phyloP scores from a whole-genome alignment of 2,888 invertebrate genomes.

The Pachydiplax longipennis region DNA sequence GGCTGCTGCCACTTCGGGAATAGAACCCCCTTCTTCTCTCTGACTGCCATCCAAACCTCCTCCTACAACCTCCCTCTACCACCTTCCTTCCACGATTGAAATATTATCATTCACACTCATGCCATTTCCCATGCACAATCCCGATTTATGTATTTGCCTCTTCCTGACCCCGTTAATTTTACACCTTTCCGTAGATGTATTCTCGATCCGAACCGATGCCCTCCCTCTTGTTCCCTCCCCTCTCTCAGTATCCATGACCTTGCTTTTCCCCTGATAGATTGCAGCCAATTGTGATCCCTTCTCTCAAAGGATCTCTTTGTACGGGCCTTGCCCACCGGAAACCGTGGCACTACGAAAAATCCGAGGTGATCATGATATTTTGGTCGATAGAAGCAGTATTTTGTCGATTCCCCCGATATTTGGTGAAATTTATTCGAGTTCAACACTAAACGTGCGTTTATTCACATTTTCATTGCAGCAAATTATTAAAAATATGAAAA shows the following conservation, averaged over 20 bases:
- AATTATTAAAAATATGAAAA: too few relatives aligned
- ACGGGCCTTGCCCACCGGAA: too few relatives aligned
- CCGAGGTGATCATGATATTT: too few relatives aligned
- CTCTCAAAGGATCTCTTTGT: too few relatives aligned
- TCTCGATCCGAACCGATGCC: neutral
- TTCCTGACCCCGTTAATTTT: neutral
- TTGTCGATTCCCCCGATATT: too few relatives aligned
- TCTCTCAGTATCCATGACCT: constrained; percentile 25
- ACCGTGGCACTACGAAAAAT: too few relatives aligned
- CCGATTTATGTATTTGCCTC: neutral
- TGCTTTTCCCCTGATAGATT: neutral
- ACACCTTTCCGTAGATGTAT: neutral
- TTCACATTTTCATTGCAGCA: too few relatives aligned
- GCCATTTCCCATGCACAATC: neutral
- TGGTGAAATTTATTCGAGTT: too few relatives aligned
- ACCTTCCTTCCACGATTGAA: neutral
- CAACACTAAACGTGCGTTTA: too few relatives aligned
- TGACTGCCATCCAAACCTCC: neutral
- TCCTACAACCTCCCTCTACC: neutral
- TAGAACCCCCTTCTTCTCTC: neutral
- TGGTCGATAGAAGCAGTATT: too few relatives aligned
- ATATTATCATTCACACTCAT: neutral
- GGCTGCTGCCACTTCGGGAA: constrained; percentile 31
- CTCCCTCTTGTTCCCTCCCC: neutral
- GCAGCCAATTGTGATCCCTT: neutral